Percentiles rank a stretch among this genome's conserved stretches.
These are phyloP conservation scores for Probosciger aterrimus DNA, from an alignment of 2,113 vertebrate genomes.

Conservation along the genomic window DNA sequence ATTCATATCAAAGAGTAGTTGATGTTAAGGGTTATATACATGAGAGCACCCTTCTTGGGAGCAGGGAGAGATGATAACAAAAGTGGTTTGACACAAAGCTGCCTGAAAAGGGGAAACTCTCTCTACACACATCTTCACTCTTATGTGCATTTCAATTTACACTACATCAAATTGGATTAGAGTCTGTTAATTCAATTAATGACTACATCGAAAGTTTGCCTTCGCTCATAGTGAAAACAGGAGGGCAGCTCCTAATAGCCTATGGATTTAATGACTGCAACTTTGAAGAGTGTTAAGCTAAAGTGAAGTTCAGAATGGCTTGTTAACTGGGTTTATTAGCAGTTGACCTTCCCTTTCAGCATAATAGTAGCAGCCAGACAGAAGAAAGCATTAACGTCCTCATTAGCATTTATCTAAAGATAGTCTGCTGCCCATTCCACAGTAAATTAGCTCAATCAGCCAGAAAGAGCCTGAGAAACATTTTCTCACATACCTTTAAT, in stretches of 20 bases:
- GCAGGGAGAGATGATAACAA: not conserved
- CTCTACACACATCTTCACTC: not conserved
- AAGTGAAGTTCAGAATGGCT: constrained; percentile 76
- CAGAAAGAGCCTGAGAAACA: constrained; percentile 77
- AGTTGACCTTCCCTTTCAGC: constrained; percentile 81
- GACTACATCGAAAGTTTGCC: constrained; percentile 67
- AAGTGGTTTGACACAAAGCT: not conserved
- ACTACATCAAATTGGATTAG: constrained; percentile 69
- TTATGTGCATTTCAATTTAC: constrained; percentile 59
- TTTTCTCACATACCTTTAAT: constrained; percentile 69
- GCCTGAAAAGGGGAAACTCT: not conserved
- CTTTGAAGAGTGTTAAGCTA: constrained; percentile 73
- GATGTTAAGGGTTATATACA: constrained; percentile 14
- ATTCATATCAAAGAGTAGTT: constrained; percentile 13
- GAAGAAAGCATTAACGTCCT: constrained; percentile 69
- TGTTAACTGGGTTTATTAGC: constrained; percentile 79
- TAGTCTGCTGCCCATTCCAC: constrained; percentile 76
- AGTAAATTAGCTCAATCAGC: constrained; percentile 81
- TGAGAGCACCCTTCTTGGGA: constrained; percentile 2
- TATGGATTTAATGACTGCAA: constrained; percentile 75
- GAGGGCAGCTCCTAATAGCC: constrained; percentile 68
- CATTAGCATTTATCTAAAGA: constrained; percentile 82
- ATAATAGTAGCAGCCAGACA: constrained; percentile 65
- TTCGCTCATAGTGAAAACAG: constrained; percentile 60
- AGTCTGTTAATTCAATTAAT: constrained; percentile 77